Base-by-base conservation (phyloP, 2,113 vertebrate genomes). In the Pedionomus torquatus region DNA sequence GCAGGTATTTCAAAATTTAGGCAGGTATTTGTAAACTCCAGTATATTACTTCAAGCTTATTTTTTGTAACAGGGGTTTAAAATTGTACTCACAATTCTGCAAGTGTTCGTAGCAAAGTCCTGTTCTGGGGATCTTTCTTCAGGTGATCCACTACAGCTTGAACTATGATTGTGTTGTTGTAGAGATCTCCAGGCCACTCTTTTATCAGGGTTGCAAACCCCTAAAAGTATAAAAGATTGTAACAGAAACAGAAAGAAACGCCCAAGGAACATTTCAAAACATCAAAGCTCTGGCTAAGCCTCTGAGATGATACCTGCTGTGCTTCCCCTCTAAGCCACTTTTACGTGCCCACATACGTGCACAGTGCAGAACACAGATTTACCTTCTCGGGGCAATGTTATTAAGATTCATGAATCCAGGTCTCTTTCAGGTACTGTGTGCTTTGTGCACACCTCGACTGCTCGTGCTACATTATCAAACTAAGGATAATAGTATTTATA, bases 171-270 rank as follows among this genome's bases (percentile, higher is more conserved):
- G 99, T 98, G 97, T 99, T 99, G 91, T 99, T 99, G 94, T 99
- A 99, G 46, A 99, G 98, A 96, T 99, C 99, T 97, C 99, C 99
- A 5, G 99, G 99, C 99, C 99, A 99, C 87, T 99, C 99, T 57
- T 98, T 98, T 97, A 99, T 98, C 93, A 99, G 97, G 13, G 98
- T 99, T 95, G 99, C 99, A 97, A 99, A 99, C 54, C 99, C 99
- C 99, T 99, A 89, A 24, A 95, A 95, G 88, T 78, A 9, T 83
- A 87, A 95, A 25, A 92, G 72, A 96, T 87, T 23, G 37, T 77
- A 95, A 91, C 12, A 71, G 33, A 82, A 89, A 83, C 11, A 78
- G 74, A 89, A 95, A 95, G 65, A 92, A 94, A 11, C 43, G 33
- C 68, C 88, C 91, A 87, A 81, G 81, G 89, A 87, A 23, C 61